A percentile compares a stretch with the other conserved stretches of the same genome.
phyloP scores from a whole-genome alignment of 1,140 invertebrate species.

The Drosophila nasuta region DNA sequence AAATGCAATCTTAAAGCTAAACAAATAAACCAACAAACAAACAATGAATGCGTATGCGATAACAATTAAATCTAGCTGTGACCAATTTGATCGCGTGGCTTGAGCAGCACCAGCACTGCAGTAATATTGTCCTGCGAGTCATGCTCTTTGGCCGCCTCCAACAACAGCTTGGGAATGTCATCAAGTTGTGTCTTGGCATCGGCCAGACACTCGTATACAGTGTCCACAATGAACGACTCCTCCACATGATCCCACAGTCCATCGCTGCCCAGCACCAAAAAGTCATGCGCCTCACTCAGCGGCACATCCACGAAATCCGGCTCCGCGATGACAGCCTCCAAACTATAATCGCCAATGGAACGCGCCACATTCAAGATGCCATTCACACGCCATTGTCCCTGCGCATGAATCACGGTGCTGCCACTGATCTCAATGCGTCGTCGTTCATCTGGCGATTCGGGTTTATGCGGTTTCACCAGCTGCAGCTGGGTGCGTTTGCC shows the following conservation, averaged over 20 bases:
- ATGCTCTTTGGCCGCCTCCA: constrained; percentile 75
- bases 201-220: constrained; percentile 84
- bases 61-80: constrained; percentile 46
- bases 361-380: constrained; percentile 81
- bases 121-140: constrained; percentile 82
- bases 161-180: constrained; percentile 75
- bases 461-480: constrained; percentile 95
- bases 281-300: constrained; percentile 93
- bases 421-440: constrained; percentile 70
- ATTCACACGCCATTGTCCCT: constrained; percentile 82
- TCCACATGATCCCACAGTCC: constrained; percentile 95
- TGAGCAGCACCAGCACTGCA: constrained; percentile 72
- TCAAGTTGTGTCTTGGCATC: constrained; percentile 62
- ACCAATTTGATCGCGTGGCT: constrained; percentile 64
- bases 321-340: constrained; percentile 90
- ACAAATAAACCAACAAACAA: constrained; percentile 31
- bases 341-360: constrained; percentile 79
- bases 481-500: constrained; percentile 85
- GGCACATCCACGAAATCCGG: constrained; percentile 92
- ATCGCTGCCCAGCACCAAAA: constrained; percentile 95
- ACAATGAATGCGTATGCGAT: constrained; percentile 42
- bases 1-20: constrained; percentile 43
- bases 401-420: constrained; percentile 71
- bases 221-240: constrained; percentile 86
- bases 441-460: constrained; percentile 84